These are phyloP conservation scores for Halcyon leucocephala DNA, from an alignment of 2,797 vertebrate genomes.

Conservation along the genomic window DNA sequence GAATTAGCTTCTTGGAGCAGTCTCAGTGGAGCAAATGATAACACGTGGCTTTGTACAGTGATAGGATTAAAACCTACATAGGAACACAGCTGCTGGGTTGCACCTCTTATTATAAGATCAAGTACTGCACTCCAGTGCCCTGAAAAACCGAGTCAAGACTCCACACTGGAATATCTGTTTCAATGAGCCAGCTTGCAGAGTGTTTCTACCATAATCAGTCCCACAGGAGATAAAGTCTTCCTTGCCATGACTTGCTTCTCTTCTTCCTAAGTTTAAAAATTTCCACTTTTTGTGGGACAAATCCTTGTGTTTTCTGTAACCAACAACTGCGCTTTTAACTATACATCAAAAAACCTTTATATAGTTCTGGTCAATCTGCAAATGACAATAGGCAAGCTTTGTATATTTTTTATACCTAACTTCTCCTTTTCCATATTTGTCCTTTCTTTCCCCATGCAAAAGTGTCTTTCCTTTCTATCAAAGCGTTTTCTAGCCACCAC, in stretches of 20 bases:
- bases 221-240: neutral
- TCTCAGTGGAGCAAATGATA: neutral
- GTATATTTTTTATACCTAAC: neutral
- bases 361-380: neutral
- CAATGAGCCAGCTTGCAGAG: neutral
- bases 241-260: neutral
- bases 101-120: neutral
- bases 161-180: constrained; percentile 27
- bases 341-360: neutral
- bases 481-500: neutral
- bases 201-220: constrained; percentile 36
- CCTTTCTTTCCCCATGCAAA: neutral
- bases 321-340: neutral
- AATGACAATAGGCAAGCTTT: neutral
- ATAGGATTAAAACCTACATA: neutral
- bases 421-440: neutral
- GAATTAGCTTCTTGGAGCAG: constrained; percentile 4
- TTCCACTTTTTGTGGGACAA: constrained; percentile 3
- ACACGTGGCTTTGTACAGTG: neutral
- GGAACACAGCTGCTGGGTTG: neutral
- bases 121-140: neutral
- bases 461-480: neutral
- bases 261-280: constrained; percentile 18
- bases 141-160: neutral
- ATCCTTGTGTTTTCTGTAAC: neutral